Evolutionary conservation across 1,140 invertebrate genomes (phyloP).

Genomic region (Cyrtorhinus lividipennis): DNA sequence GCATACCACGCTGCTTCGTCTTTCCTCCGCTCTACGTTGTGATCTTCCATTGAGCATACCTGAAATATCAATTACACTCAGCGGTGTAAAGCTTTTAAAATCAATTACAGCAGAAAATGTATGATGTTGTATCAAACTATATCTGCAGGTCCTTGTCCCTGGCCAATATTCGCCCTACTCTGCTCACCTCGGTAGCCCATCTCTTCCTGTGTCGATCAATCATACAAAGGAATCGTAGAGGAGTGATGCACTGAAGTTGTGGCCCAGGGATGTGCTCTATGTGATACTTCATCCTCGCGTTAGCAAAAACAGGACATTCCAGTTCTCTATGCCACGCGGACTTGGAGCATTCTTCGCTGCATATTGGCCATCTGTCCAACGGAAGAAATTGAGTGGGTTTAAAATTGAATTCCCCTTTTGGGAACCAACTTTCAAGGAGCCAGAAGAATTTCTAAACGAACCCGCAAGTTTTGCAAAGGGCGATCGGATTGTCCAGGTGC

Average conservation of each 20-base stretch:
- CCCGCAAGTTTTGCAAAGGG: not conserved
- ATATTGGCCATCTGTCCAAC: not conserved
- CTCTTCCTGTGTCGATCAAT: conserved; percentile 49
- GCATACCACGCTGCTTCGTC: conserved; percentile 46
- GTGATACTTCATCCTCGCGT: not conserved
- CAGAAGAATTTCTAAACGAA: no score
- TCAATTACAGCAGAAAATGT: no score
- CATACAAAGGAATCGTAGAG: conserved; percentile 53
- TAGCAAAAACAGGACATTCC: not conserved
- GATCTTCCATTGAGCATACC: conserved; percentile 49
- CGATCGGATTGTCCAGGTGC: not conserved
- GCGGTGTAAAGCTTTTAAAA: no score
- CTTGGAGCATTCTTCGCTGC: not conserved
- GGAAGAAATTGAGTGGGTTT: no score
- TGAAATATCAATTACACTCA: conserved; percentile 29
- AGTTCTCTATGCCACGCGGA: not conserved
- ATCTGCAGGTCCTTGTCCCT: no score
- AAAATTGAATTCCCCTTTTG: no score
- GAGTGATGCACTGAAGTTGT: conserved; percentile 64
- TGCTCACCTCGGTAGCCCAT: conserved; percentile 34
- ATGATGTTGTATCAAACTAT: not conserved
- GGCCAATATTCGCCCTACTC: no score
- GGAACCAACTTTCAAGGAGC: no score
- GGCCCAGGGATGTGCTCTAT: conserved; percentile 30
- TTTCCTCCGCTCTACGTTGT: conserved; percentile 41